These are phyloP conservation scores for Sepiola atlantica DNA, from an alignment of 2,888 invertebrate species.

Conservation along the genomic window DNA sequence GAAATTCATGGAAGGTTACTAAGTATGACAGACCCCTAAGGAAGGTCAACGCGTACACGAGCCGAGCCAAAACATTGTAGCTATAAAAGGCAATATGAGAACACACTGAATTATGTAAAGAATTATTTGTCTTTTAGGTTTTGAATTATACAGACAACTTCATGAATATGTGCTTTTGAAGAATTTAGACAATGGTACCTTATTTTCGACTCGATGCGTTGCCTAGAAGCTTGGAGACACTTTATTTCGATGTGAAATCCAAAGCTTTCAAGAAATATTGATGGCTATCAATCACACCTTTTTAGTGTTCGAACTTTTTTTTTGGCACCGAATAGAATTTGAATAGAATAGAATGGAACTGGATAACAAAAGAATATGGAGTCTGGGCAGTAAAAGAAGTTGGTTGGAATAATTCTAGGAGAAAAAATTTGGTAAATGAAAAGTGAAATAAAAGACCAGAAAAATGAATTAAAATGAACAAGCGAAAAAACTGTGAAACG, in stretches of 20 bases:
- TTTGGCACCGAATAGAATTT: not conserved
- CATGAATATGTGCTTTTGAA: not conserved
- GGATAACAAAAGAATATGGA: not conserved
- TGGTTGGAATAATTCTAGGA: not conserved
- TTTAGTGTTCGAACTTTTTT: not conserved
- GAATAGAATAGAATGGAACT: not conserved
- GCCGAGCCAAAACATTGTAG: too few species aligned
- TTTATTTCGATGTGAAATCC: not conserved
- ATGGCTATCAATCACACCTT: not conserved
- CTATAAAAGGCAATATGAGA: too few species aligned
- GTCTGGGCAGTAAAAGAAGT: not conserved
- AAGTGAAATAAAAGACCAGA: not conserved
- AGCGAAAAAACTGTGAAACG: not conserved
- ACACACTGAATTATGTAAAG: too few species aligned
- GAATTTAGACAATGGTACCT: not conserved
- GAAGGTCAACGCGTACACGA: too few species aligned
- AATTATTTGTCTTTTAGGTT: too few species aligned
- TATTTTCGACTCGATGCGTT: not conserved
- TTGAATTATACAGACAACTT: not conserved
- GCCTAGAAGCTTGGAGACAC: too few species aligned
- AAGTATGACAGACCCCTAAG: too few species aligned
- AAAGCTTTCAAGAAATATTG: not conserved
- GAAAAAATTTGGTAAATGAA: not conserved
- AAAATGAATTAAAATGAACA: not conserved
- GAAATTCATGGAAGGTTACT: too few species aligned